Evolutionary conservation across 2,888 invertebrate genomes (phyloP), one percentile per base, ranked within the genome.

Genomic region (Meta bourneti): DNA sequence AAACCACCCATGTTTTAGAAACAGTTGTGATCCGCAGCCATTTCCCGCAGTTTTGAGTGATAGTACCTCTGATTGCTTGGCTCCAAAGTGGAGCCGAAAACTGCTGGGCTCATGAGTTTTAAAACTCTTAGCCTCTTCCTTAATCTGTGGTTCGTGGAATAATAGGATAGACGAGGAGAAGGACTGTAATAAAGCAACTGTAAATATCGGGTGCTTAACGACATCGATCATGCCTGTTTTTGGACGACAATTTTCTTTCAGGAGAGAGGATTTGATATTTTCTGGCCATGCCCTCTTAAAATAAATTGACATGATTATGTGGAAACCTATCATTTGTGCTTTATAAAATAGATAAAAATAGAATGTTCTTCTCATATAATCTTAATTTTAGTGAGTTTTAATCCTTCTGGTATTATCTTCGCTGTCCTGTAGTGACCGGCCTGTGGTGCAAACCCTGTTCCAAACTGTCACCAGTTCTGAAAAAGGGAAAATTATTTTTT

Each of bases 41-140:
- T 79, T 79, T 79, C 79, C 54, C 34, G 34, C 34, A 34, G 54
- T 6, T 61, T 71, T 81, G 81, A 81, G 16, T 81, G 81, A 81
- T 81, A 49, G 81, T 19, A 13, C 13, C 49, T 9, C 6, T n/a
- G 71, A 81, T 54, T 70, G 70, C 34, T 34, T 34, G 49, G 7
- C 34, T 7, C 61, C 20, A 49, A 48, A 48, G 77, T 13, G 49
- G 13, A 51, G 13, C 34, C 7, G 52, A 79, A 79, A 81, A 81
- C 70, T 70, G 70, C 16, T 61, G 49, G 81, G 48, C 11, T 81
- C 81, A 19, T 49, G 81, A 81, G 48, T 81, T 81, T 81, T n/a
- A 70, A 71, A 70, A 20, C 20, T n/a, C 20, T n/a, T 48, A 70
- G 9, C 16, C 34, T 16, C 8, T 9, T 16, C 48, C 49, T n/a